Conservation (phyloP, 1,140 invertebrate species). For the Pentalonia nigronervosa region DNA sequence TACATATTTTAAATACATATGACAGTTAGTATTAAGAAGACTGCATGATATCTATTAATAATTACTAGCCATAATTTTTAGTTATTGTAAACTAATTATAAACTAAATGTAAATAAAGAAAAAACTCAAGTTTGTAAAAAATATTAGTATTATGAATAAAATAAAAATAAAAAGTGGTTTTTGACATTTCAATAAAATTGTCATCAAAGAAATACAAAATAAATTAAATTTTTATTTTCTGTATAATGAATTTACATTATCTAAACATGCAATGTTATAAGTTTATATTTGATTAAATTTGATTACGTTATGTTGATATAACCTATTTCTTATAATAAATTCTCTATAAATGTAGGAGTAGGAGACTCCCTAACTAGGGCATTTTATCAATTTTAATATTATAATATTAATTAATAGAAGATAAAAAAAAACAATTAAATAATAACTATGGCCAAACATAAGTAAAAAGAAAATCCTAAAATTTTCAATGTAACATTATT, state of each 20-base stretch:
- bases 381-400: background rate
- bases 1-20: background rate
- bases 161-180: background rate
- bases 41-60: background rate
- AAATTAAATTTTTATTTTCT: background rate
- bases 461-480: background rate
- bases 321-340: background rate
- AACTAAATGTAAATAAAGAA: background rate
- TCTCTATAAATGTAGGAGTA: background rate
- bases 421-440: background rate
- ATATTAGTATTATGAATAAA: background rate
- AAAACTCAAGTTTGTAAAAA: background rate
- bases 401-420: background rate
- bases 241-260: background rate
- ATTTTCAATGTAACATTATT: background rate
- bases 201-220: background rate
- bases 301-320: too few relatives aligned
- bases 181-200: background rate
- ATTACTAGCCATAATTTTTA: background rate
- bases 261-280: background rate
- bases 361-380: background rate
- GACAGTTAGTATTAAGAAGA: background rate
- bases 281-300: background rate
- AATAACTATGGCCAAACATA: background rate
- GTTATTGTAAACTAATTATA: too few relatives aligned